These are phyloP conservation scores for Epinotia demarniana DNA, from an alignment of 2,888 invertebrate genomes.

Conservation along the genomic window DNA sequence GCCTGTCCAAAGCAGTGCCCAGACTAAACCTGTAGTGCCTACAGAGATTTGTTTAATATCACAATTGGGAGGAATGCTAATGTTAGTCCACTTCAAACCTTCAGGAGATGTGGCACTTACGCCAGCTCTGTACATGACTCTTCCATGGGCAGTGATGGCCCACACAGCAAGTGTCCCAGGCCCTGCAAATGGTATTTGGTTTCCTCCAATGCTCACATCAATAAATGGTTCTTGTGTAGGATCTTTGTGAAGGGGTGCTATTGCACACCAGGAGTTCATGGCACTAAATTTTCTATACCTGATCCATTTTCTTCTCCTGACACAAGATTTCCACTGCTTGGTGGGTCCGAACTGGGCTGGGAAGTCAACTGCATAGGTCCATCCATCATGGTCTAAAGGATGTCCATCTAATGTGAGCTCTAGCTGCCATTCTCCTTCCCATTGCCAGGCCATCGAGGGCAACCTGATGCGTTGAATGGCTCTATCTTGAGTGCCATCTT, in stretches of 20 bases:
- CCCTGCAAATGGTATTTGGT: slow-evolving; percentile 90
- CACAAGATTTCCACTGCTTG: slow-evolving; percentile 96
- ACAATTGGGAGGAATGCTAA: slow-evolving; percentile 90
- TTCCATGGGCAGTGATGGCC: slow-evolving; percentile 96
- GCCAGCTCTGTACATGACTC: slow-evolving; percentile 94
- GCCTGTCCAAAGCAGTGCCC: slow-evolving; percentile 94
- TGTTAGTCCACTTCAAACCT: slow-evolving; percentile 93
- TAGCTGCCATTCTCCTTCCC: slow-evolving; percentile 97
- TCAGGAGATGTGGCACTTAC: slow-evolving; percentile 93
- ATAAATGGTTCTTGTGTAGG: slow-evolving; percentile 97
- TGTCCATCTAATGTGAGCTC: slow-evolving; percentile 94
- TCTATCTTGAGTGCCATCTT: slow-evolving; percentile 91
- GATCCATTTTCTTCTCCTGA: slow-evolving; percentile 95
- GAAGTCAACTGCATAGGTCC: slow-evolving; percentile 97
- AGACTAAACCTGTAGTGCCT: slow-evolving; percentile 93
- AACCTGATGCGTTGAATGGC: slow-evolving; percentile 92
- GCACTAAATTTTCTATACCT: slow-evolving; percentile 94
- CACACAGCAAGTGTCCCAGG: slow-evolving; percentile 93
- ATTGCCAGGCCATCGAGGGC: slow-evolving; percentile 98
- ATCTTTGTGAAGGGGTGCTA: slow-evolving; percentile 94
- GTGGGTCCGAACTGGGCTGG: slow-evolving; percentile 91
- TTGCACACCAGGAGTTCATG: slow-evolving; percentile 96
- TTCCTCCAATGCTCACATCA: slow-evolving; percentile 94
- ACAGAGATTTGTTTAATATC: slow-evolving; percentile 94
- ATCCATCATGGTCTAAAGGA: slow-evolving; percentile 95